Evolutionary conservation across 2,113 vertebrate species (phyloP).

Genomic region (Seriola aureovittata): DNA sequence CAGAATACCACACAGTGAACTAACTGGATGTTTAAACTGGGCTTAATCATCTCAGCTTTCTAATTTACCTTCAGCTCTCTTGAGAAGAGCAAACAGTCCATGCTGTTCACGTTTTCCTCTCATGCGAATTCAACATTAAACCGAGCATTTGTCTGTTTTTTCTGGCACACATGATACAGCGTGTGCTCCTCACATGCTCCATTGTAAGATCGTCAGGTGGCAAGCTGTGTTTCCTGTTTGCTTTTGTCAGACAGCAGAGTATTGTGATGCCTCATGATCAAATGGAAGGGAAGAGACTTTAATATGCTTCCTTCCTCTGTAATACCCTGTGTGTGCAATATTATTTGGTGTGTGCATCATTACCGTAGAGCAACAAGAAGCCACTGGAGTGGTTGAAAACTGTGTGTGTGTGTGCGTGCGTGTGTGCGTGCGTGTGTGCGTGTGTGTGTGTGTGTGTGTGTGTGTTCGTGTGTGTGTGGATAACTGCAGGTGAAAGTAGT

Average conservation of each 20-base stretch:
- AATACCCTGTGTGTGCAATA: background rate
- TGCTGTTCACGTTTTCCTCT: background rate
- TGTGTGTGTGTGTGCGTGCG: no score
- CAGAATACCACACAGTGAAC: background rate
- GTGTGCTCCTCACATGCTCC: background rate
- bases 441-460: no score
- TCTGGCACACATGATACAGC: background rate
- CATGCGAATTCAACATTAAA: background rate
- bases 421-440: no score
- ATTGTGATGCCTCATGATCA: background rate
- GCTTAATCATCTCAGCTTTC: background rate
- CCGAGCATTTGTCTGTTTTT: background rate
- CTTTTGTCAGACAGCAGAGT: background rate
- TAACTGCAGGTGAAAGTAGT: background rate
- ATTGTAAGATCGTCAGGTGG: background rate
- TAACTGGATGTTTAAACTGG: background rate
- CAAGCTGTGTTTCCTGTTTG: background rate
- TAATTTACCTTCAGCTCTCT: background rate
- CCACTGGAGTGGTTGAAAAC: background rate
- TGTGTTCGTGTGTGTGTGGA: no score
- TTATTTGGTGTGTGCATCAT: constrained; percentile 1
- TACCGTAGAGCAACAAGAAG: constrained; percentile 7
- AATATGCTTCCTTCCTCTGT: constrained; percentile 1
- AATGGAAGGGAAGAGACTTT: background rate
- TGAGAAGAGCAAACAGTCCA: background rate